Conservation (phyloP, 1,140 invertebrate genomes). For the Leucophenga varia region DNA sequence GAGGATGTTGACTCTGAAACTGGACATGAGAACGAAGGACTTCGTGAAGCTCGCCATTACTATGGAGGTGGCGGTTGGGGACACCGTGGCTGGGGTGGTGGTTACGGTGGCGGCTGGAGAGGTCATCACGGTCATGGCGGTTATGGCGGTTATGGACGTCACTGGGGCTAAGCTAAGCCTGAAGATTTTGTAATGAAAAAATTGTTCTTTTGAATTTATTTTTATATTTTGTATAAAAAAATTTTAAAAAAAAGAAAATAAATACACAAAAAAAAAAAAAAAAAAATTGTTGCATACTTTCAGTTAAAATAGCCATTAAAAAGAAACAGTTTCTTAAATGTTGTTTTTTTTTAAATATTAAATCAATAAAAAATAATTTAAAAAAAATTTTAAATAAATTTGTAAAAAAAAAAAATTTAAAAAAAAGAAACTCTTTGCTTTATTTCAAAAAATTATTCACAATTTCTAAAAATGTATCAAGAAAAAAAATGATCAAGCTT, state of each 20-base stretch:
- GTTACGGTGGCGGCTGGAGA: slow-evolving; percentile 5
- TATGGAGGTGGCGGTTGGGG: slow-evolving; percentile 3
- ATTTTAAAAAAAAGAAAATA: slow-evolving; percentile 11
- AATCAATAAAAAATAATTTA: no score
- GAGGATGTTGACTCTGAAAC: slow-evolving; percentile 5
- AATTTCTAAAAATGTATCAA: no score
- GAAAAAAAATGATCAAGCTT: no score
- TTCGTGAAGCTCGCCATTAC: neutral
- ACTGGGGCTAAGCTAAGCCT: neutral
- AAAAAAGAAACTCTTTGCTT: no score
- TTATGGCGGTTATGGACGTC: neutral
- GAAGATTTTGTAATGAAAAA: no score
- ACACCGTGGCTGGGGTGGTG: slow-evolving; percentile 1
- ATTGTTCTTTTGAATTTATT: neutral
- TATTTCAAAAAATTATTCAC: no score
- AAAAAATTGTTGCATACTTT: neutral
- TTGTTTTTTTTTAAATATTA: no score
- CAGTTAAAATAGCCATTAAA: slow-evolving; percentile 3
- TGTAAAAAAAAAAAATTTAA: no score
- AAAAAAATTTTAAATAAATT: no score
- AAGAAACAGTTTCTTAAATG: neutral
- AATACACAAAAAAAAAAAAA: neutral
- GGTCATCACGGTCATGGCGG: slow-evolving; percentile 1
- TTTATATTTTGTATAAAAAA: slow-evolving; percentile 19
- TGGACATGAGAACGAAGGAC: slow-evolving; percentile 6